Evolutionary conservation across 1,140 invertebrate genomes (phyloP).

Genomic region (Anthonomus grandis): DNA sequence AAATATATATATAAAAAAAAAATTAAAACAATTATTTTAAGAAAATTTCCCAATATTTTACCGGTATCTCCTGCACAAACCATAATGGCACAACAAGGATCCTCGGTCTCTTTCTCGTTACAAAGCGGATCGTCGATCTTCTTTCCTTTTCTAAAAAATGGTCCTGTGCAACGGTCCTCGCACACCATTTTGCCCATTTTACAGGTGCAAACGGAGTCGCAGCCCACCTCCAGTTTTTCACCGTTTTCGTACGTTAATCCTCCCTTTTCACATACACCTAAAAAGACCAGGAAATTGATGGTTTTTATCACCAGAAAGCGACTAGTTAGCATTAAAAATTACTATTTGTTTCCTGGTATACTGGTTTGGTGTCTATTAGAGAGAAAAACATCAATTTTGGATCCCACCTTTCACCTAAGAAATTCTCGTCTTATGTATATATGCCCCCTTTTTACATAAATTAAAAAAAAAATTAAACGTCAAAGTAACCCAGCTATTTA

Average conservation of each 20-base stretch:
- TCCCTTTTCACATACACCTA: slow-evolving; percentile 41
- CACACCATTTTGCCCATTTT: slow-evolving; percentile 61
- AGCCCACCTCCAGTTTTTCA: slow-evolving; percentile 63
- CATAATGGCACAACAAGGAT: slow-evolving; percentile 74
- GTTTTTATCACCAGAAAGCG: no score
- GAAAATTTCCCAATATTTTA: slow-evolving; percentile 28
- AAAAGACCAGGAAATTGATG: no score
- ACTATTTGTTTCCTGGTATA: no score
- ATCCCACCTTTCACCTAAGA: no score
- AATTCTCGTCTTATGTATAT: no score
- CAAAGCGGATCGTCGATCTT: slow-evolving; percentile 68
- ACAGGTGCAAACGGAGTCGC: slow-evolving; percentile 70
- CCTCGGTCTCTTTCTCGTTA: slow-evolving; percentile 62
- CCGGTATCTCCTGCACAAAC: slow-evolving; percentile 59
- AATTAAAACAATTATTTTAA: slow-evolving; percentile 3
- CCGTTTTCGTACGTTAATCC: slow-evolving; percentile 52
- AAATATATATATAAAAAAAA: no score
- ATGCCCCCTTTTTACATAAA: no score
- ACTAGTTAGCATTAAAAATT: no score
- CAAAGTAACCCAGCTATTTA: no score
- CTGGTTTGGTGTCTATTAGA: no score
- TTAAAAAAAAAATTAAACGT: no score
- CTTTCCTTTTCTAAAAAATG: slow-evolving; percentile 60
- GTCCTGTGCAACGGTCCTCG: slow-evolving; percentile 61
- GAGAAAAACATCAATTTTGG: no score